Evolutionary conservation across 1,140 invertebrate genomes (phyloP), one percentile per base, ranked within the genome.

Genomic region (Arion vulgaris): DNA sequence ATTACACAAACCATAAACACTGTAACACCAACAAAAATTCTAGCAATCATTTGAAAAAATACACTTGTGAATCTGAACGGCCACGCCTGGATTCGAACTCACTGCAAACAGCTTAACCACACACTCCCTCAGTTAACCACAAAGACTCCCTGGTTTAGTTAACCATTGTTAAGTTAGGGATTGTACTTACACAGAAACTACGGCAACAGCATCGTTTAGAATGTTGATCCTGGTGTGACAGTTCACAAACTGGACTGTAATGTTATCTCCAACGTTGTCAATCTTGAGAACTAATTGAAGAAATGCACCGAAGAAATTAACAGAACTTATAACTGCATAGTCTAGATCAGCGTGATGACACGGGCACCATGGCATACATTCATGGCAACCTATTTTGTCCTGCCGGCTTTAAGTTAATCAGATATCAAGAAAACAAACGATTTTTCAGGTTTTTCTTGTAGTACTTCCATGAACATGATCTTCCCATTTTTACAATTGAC

Each of bases 101-200:
- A 9, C 17, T 2, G 36, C 4, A 11, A 17, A 74, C 19, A 28
- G 13, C 11, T 23, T 57, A 15, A n/a, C 11, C 11, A 7, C n/a
- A 2, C 26, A 39, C 72, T 45, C 23, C 1, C 13, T 45, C 19
- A 23, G 2, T 41, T 5, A 74, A 45, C 4, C 2, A 45, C 4
- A 45, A 41, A 39, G n/a, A 74, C n/a, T 9, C 9, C 9, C 38
- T 23, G 15, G 5, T 23, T 73, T 26, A 23, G n/a, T n/a, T n/a
- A n/a, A n/a, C n/a, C n/a, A n/a, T n/a, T n/a, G n/a, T n/a, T n/a
- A n/a, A n/a, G n/a, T n/a, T n/a, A n/a, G n/a, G n/a, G n/a, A n/a
- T n/a, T n/a, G n/a, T 15, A 83, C 82, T 38, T 79, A 83, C 82
- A 73, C 49, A 41, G 72, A 78, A n/a, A 71, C n/a, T 2, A 83